phyloP scores from a whole-genome alignment of 2,113 vertebrate species.

The Chionis minor region DNA sequence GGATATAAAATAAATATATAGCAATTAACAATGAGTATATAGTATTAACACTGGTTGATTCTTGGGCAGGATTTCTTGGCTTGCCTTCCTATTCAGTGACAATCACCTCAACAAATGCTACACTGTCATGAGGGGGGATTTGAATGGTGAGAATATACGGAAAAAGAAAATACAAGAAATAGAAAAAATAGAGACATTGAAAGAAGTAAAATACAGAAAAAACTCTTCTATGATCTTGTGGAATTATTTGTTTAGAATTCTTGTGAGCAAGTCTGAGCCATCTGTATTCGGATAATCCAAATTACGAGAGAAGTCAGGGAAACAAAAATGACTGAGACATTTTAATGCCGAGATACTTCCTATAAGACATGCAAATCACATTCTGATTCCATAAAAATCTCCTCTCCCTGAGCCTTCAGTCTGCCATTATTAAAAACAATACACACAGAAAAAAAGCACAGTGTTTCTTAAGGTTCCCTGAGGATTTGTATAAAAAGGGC shows the following conservation, averaged over 20 bases:
- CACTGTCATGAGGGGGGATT: neutral
- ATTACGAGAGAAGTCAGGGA: neutral
- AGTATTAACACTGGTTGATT: neutral
- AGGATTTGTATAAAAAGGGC: neutral
- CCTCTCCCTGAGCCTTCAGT: neutral
- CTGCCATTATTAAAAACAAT: constrained; percentile 5
- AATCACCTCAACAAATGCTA: neutral
- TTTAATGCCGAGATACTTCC: neutral
- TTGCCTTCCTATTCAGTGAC: neutral
- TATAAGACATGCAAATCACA: neutral
- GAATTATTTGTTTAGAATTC: constrained; percentile 17
- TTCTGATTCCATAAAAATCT: constrained; percentile 12
- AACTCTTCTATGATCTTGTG: neutral
- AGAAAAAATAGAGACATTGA: neutral
- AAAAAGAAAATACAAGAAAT: neutral
- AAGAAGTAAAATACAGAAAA: neutral
- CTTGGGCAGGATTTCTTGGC: neutral
- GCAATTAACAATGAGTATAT: neutral
- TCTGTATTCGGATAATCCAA: constrained; percentile 22
- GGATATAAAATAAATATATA: neutral
- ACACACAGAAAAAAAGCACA: neutral
- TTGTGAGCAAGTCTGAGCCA: neutral
- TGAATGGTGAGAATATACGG: neutral
- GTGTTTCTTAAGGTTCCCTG: neutral
- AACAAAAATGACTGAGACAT: constrained; percentile 17